Percentiles rank a stretch among this genome's conserved stretches.
Evolutionary conservation across 2,113 vertebrate genomes (phyloP).

Genomic region (Limanda limanda): DNA sequence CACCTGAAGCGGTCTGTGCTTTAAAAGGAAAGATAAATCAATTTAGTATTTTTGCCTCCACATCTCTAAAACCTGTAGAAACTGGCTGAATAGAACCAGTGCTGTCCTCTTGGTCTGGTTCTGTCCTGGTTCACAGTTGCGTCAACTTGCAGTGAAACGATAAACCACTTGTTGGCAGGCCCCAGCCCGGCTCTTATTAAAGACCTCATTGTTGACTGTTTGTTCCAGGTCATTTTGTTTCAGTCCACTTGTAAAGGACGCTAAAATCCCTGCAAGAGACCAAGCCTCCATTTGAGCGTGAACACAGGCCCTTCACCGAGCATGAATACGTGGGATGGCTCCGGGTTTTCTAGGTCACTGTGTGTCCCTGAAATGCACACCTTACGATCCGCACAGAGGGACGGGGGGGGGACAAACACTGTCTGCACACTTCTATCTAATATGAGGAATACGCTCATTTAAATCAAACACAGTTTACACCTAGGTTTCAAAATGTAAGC

Average conservation of each 20-base stretch:
- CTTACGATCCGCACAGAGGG: conserved; percentile 23
- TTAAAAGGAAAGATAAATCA: background rate
- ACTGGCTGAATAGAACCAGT: conserved; percentile 2
- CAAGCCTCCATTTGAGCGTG: conserved; percentile 40
- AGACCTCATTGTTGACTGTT: conserved; percentile 79
- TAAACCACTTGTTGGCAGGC: conserved; percentile 70
- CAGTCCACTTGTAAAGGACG: conserved; percentile 71
- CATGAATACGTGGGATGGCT: conserved; percentile 57
- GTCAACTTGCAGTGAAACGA: conserved; percentile 65
- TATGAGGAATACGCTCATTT: background rate
- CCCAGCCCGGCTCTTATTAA: conserved; percentile 72
- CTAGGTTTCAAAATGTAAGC: background rate
- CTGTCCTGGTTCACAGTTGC: conserved; percentile 24
- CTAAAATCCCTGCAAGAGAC: conserved; percentile 58
- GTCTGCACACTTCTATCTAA: conserved; percentile 29
- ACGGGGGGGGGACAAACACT: conserved; percentile 40
- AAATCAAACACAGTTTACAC: too few relatives aligned
- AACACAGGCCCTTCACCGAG: conserved; percentile 62
- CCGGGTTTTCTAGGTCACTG: conserved; percentile 75
- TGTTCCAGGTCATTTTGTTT: conserved; percentile 79
- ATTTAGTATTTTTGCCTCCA: background rate
- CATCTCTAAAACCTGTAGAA: background rate
- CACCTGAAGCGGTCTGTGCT: background rate
- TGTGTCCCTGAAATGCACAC: conserved; percentile 70
- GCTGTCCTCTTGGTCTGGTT: background rate